These are phyloP conservation scores for Taeniopygia guttata DNA, from an alignment of 2,797 vertebrate genomes.

Conservation along the genomic window DNA sequence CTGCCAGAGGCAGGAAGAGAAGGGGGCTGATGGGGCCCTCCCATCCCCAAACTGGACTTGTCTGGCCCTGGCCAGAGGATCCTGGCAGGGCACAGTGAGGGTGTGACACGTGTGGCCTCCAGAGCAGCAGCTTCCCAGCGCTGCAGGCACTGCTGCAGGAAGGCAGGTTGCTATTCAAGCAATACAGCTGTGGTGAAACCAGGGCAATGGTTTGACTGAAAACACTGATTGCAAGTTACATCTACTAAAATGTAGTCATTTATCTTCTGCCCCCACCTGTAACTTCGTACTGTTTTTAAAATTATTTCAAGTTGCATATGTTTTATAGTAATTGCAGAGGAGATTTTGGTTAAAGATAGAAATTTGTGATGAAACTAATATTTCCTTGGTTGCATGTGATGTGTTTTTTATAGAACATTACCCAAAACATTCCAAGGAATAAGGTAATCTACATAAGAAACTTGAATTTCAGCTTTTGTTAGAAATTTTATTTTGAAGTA, in stretches of 20 bases:
- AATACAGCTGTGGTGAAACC: neutral
- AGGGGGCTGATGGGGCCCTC: accelerated
- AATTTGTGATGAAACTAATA: neutral
- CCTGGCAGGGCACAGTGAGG: accelerated
- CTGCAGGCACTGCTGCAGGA: neutral
- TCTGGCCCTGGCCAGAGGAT: neutral
- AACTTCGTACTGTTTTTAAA: neutral
- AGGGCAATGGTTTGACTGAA: neutral
- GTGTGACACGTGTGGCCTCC: accelerated
- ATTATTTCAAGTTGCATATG: neutral
- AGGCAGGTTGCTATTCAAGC: neutral
- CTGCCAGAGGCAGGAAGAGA: neutral
- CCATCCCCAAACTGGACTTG: accelerated
- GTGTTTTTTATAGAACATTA: neutral
- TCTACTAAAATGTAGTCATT: neutral
- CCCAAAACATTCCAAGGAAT: neutral
- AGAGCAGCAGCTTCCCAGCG: neutral
- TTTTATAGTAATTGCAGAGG: neutral
- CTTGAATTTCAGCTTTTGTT: neutral
- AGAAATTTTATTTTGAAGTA: neutral
- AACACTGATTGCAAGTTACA: neutral
- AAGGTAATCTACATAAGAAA: neutral
- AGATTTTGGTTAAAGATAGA: neutral
- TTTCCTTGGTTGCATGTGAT: neutral
- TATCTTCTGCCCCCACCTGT: neutral